Evolutionary conservation across 2,113 vertebrate species (phyloP), one percentile per base, ranked within the genome.

Genomic region (Percina caprodes): DNA sequence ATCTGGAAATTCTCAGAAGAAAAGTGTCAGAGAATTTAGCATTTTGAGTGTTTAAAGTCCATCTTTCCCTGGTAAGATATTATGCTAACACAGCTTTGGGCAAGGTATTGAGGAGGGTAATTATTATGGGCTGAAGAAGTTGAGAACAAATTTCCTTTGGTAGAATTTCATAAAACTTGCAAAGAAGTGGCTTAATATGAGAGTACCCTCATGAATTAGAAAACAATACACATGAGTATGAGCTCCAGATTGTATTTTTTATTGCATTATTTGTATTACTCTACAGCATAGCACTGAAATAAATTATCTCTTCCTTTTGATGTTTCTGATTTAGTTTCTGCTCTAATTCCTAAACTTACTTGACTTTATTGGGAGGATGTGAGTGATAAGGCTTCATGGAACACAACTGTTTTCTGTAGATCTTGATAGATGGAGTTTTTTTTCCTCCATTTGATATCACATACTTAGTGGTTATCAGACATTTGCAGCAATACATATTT

Each of bases 91-190:
- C 39, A 35, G 77, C 83, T 85, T 26, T 45, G 48, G 77, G 78
- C 71, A 58, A 85, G 62, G 72, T 85, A 80, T 82, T 77, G 66
- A 83, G 4, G 21, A 72, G 63, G 63, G 69, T 82, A 79, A 86
- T 84, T 76, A 86, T 84, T 76, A 60, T 69, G 45, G 62, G 65
- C 10, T 48, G 60, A 67, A 66, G 55, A 85, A 35, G 5, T 61
- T 19, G 18, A 60, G 45, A 49, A 71, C 18, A 48, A 15, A 73
- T 63, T 61, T 70, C 52, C n/a, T 77, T 73, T 76, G 5, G 33
- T 73, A 14, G 14, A 56, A 42, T 86, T 79, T 78, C 55, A 62
- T 7, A 59, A 45, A 83, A 80, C 63, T n/a, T 60, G 30, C 65
- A 72, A 18, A 85, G 59, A 81, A 54, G 26, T 60, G 46, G 26